A percentile compares a stretch with the other conserved stretches of the same genome.
These are phyloP conservation scores for Eretmochelys imbricata DNA, from an alignment of 2,113 vertebrate species.

Conservation along the genomic window DNA sequence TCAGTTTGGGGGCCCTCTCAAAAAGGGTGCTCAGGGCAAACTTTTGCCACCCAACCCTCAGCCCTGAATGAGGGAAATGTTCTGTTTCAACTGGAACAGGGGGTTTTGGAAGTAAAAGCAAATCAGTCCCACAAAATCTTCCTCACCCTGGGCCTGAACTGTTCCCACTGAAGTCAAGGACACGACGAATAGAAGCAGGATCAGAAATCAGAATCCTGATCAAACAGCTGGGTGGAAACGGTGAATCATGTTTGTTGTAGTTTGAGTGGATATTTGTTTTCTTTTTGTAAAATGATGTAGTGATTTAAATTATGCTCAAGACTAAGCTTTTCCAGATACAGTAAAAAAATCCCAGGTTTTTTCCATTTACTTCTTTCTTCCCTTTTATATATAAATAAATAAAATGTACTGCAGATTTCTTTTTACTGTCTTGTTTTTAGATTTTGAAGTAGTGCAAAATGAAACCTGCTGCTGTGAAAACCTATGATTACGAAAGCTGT, in stretches of 20 bases:
- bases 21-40: not conserved
- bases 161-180: not conserved
- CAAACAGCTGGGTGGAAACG: not conserved
- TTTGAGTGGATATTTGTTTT: constrained; percentile 25
- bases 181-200: accelerated
- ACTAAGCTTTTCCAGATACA: constrained; percentile 25
- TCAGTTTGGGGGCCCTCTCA: not conserved
- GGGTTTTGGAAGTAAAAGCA: not conserved
- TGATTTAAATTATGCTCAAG: constrained; percentile 26
- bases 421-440: not conserved
- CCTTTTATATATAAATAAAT: not conserved
- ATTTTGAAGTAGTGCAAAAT: constrained; percentile 63
- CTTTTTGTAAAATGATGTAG: not conserved
- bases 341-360: accelerated
- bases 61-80: not conserved
- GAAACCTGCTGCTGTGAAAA: constrained; percentile 54
- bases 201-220: not conserved
- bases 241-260: constrained; percentile 7
- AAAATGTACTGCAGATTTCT: not conserved
- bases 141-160: not conserved
- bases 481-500: constrained; percentile 50
- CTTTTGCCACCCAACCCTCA: not conserved
- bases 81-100: not conserved
- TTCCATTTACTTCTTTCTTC: not conserved
- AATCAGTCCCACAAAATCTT: not conserved